Base-by-base conservation (phyloP, 2,888 invertebrate species). In the Quadroppia sp. region DNA sequence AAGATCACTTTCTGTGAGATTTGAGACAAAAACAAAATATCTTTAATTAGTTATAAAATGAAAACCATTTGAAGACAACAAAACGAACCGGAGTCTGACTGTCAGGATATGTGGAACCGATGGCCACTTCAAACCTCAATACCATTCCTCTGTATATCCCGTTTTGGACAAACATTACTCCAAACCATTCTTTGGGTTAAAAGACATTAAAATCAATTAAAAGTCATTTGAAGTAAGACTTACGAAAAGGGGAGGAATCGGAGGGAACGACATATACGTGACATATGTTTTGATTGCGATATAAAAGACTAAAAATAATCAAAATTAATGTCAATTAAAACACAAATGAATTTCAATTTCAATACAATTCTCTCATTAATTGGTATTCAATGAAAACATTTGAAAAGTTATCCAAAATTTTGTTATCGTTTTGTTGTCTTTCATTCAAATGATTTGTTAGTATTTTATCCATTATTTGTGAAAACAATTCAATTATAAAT, bases 241-340 rank as follows among this genome's bases (percentile, higher is more conserved):
- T 86, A 92, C 92, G 81, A 80, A 91, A 87, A 71, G 91, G 89
- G 81, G 89, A 90, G 80, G 89, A 88, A 80, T 89, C 89, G 67
- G 95, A 93, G 74, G 96, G 96, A 82, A 96, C 92, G 23, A 94
- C 91, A 84, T 95, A 96, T 75, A 95, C 87, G 71, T 95, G 94
- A 80, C 89, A 89, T 78, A 94, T 84, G 82, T 90, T 90, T 83
- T 94, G 92, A 71, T 89, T 89, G 81, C 89, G 89, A 77, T 93
- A 83, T 87, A 91, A 89, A 82, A 92, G 89, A 82, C 92, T 92
- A 82, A 78, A 88, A 71, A 71, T 20, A 61, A n/a, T 28, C n/a
- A 42, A 42, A n/a, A 36, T 7, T 28, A 13, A 70, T 28, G 23
- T 67, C 7, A 42, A 28, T 36, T 25, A 71, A 71, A 32, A 23